Evolutionary conservation across 2,797 vertebrate genomes (phyloP).

Genomic region (Setipinna tenuifilis): DNA sequence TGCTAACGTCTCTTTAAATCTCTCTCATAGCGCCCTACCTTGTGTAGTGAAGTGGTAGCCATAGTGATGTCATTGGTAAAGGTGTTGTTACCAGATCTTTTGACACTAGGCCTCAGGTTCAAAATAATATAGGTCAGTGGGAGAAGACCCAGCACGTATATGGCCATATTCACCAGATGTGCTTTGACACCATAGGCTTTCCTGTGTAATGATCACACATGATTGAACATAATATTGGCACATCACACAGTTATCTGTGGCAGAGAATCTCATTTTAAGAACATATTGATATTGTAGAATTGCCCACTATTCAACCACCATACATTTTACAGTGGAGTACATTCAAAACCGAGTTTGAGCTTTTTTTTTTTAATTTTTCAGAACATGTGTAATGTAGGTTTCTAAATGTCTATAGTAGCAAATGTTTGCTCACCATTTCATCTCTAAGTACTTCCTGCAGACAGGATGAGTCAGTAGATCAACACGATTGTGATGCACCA

Average conservation of each 20-base stretch:
- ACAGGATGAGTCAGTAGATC: conserved; percentile 85
- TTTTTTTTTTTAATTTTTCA: too few relatives aligned
- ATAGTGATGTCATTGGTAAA: conserved; percentile 34
- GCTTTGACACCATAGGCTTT: conserved; percentile 84
- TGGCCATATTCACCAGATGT: conserved; percentile 81
- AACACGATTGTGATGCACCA: conserved; percentile 83
- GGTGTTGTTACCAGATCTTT: conserved; percentile 40
- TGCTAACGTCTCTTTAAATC: neutral
- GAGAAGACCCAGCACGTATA: conserved; percentile 83
- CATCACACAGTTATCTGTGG: too few relatives aligned
- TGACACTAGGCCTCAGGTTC: conserved; percentile 52
- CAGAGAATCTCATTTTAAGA: neutral
- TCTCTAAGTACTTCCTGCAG: conserved; percentile 86
- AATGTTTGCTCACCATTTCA: conserved; percentile 81
- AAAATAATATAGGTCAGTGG: conserved; percentile 81
- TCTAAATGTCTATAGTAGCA: neutral
- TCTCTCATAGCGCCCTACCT: conserved; percentile 43
- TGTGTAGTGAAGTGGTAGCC: conserved; percentile 46
- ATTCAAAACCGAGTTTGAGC: too few relatives aligned
- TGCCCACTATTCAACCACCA: too few relatives aligned
- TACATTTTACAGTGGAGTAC: too few relatives aligned
- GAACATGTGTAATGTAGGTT: neutral
- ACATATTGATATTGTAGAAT: neutral
- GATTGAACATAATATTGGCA: neutral
- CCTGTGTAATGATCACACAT: conserved; percentile 63